Conservation (phyloP, 2,888 invertebrate species). For the Drosophila quinaria region DNA sequence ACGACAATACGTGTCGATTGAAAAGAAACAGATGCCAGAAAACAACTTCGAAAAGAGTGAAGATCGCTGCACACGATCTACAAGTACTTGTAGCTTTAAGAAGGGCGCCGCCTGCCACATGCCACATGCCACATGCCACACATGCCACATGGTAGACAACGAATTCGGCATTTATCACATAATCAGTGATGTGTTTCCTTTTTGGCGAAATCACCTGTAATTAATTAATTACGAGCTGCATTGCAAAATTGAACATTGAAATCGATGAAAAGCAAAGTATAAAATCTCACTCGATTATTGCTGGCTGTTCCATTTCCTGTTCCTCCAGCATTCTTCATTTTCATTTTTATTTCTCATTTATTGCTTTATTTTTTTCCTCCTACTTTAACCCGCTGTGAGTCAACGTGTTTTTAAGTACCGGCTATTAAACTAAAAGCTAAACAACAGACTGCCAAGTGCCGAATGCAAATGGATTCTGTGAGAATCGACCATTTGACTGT, state of each 20-base stretch:
- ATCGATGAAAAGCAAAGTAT: slow-evolving; percentile 30
- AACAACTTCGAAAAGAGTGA: slow-evolving; percentile 30
- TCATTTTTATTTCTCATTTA: not conserved
- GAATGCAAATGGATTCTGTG: slow-evolving; percentile 55
- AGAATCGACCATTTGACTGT: slow-evolving; percentile 5
- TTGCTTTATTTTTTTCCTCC: slow-evolving; percentile 8
- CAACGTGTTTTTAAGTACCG: slow-evolving; percentile 77
- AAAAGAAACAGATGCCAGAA: slow-evolving; percentile 80
- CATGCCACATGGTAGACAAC: not conserved
- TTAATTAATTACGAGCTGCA: slow-evolving; percentile 68
- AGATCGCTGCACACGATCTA: slow-evolving; percentile 6
- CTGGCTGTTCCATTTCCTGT: slow-evolving; percentile 40
- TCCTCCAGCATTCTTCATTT: slow-evolving; percentile 10
- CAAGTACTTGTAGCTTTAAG: slow-evolving; percentile 6
- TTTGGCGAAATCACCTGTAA: slow-evolving; percentile 23
- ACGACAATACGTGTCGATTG: slow-evolving; percentile 81
- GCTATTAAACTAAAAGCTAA: slow-evolving; percentile 78
- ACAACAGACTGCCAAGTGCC: slow-evolving; percentile 61
- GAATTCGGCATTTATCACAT: slow-evolving; percentile 52
- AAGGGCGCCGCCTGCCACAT: slow-evolving; percentile 25
- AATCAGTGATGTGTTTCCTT: slow-evolving; percentile 41
- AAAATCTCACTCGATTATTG: slow-evolving; percentile 26
- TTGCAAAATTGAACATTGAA: slow-evolving; percentile 50
- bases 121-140: slow-evolving; percentile 5
- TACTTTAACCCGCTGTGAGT: slow-evolving; percentile 52